These are phyloP conservation scores for Neosalanx taihuensis DNA, from an alignment of 2,797 vertebrate genomes.

Conservation along the genomic window DNA sequence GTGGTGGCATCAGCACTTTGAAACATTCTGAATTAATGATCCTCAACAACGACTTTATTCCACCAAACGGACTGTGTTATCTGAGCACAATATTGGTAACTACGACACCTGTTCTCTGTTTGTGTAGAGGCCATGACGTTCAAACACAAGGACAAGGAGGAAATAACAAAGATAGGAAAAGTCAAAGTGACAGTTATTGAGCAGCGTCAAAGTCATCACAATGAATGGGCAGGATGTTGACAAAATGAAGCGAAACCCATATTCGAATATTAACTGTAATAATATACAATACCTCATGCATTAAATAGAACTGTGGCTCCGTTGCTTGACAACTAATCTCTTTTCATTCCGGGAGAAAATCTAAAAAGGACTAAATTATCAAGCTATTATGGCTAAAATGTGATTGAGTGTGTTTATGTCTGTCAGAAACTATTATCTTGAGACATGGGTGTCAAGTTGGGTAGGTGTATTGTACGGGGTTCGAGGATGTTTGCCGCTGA, in stretches of 20 bases:
- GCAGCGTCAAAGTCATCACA: constrained; percentile 45
- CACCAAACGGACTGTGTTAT: constrained; percentile 38
- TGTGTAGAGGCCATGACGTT: constrained; percentile 60
- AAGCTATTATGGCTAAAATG: no score
- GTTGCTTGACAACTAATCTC: not conserved
- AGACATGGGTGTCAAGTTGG: not conserved
- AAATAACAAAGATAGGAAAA: constrained; percentile 66
- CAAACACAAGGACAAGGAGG: constrained; percentile 65
- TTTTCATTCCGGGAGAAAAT: not conserved
- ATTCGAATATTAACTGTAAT: constrained; percentile 67
- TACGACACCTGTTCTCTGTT: constrained; percentile 42
- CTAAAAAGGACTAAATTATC: no score
- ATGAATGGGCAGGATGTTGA: constrained; percentile 34
- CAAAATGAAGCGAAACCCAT: constrained; percentile 58
- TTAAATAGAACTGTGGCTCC: not conserved
- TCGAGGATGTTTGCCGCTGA: not conserved
- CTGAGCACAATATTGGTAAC: constrained; percentile 25
- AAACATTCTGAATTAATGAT: constrained; percentile 55
- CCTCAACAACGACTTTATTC: constrained; percentile 33
- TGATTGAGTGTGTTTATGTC: no score
- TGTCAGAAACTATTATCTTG: not conserved
- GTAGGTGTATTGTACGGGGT: not conserved
- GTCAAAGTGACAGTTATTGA: constrained; percentile 54
- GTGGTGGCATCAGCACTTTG: constrained; percentile 48
- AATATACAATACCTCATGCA: constrained; percentile 28